phyloP scores from a whole-genome alignment of 2,888 invertebrate genomes.

The Sturmia bella region DNA sequence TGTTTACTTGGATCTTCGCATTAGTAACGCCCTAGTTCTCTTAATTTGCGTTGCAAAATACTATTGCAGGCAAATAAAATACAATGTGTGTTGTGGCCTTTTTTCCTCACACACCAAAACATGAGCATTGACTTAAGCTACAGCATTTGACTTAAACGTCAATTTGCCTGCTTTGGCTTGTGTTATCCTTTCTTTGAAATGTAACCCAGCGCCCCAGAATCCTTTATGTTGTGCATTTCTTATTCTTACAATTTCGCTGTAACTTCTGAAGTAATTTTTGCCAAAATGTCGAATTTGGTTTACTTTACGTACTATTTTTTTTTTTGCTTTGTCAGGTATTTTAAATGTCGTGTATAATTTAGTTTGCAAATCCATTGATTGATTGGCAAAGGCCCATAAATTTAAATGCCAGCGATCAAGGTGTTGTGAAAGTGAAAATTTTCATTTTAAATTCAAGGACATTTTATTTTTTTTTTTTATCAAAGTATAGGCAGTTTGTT shows the following conservation, averaged over 20 bases:
- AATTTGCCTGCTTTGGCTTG: neutral
- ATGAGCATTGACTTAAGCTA: neutral
- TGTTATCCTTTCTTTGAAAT: constrained; percentile 50
- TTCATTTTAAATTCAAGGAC: constrained; percentile 74
- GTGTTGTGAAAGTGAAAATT: constrained; percentile 73
- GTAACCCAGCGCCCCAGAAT: constrained; percentile 57
- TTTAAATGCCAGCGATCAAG: constrained; percentile 70
- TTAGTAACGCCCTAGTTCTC: constrained; percentile 65
- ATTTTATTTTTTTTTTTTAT: constrained; percentile 15
- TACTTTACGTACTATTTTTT: too few species aligned
- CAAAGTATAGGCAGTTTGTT: neutral
- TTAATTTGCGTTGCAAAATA: constrained; percentile 10
- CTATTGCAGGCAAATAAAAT: constrained; percentile 43
- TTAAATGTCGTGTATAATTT: constrained; percentile 59
- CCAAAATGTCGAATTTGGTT: constrained; percentile 35
- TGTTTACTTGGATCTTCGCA: constrained; percentile 25
- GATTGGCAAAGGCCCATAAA: constrained; percentile 67
- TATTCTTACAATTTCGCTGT: constrained; percentile 22
- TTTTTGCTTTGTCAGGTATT: constrained; percentile 74
- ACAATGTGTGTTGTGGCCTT: constrained; percentile 44
- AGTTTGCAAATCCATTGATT: constrained; percentile 62
- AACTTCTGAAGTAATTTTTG: constrained; percentile 20
- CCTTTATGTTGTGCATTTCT: constrained; percentile 40
- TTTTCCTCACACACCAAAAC: constrained; percentile 22
- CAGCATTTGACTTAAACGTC: constrained; percentile 20